Conservation (phyloP, 2,797 vertebrate species). For the Bothrops alternatus region DNA sequence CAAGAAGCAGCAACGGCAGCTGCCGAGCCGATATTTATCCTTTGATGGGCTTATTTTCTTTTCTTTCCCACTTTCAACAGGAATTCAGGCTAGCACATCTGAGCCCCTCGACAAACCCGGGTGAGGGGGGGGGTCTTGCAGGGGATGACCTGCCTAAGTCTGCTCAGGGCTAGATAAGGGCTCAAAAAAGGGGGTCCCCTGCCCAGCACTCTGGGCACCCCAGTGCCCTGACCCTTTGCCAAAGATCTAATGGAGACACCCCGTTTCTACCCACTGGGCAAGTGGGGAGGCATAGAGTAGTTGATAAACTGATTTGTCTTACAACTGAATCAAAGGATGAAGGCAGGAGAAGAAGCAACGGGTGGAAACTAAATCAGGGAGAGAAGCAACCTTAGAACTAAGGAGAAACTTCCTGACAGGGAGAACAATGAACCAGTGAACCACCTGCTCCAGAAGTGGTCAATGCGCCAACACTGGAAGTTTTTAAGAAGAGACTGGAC, state of each 20-base stretch:
- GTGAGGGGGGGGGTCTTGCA: no score
- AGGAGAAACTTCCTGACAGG: no score
- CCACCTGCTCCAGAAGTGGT: no score
- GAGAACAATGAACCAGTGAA: no score
- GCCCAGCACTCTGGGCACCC: background rate
- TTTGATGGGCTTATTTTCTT: background rate
- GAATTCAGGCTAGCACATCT: background rate
- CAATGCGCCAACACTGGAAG: no score
- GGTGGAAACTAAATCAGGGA: no score
- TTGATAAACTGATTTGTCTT: background rate
- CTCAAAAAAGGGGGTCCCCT: background rate
- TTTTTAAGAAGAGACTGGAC: no score
- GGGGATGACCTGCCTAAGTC: background rate
- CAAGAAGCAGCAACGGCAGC: no score
- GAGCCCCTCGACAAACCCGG: background rate
- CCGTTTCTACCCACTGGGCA: background rate
- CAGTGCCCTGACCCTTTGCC: background rate
- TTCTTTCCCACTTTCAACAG: background rate
- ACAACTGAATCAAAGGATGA: background rate
- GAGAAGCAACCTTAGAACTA: no score
- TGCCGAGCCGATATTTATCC: rapidly evolving
- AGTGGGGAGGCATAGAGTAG: no score
- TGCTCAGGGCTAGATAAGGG: background rate
- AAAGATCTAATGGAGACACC: background rate
- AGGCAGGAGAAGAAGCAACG: background rate